Evolutionary conservation across 2,113 vertebrate genomes (phyloP).

Genomic region (Struthio camelus): DNA sequence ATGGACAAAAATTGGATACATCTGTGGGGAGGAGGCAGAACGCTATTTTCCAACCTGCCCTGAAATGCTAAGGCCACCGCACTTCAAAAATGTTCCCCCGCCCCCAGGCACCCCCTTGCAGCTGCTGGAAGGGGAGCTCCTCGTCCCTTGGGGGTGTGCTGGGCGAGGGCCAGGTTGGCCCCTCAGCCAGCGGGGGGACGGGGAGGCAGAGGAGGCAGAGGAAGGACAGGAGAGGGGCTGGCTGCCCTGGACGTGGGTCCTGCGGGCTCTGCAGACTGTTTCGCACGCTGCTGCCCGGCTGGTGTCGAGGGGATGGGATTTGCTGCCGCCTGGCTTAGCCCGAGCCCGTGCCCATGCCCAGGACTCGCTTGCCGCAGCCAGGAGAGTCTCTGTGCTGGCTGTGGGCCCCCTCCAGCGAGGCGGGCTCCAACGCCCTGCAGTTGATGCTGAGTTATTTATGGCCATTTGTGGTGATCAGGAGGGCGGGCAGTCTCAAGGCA

Average conservation of each 20-base stretch:
- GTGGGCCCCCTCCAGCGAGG: not conserved
- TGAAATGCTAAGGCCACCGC: not conserved
- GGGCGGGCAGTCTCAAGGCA: not conserved
- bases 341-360: not conserved
- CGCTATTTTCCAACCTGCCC: slow-evolving; percentile 46
- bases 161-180: fast-evolving
- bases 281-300: not conserved
- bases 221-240: not conserved
- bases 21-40: slow-evolving; percentile 59
- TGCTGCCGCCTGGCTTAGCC: not conserved
- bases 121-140: not conserved
- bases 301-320: not conserved
- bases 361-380: too few relatives aligned
- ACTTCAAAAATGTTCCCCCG: not conserved
- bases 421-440: not conserved
- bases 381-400: too few relatives aligned
- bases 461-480: not conserved
- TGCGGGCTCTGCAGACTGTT: not conserved
- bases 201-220: not conserved
- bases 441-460: not conserved
- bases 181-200: not conserved
- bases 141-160: not conserved
- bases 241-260: not conserved
- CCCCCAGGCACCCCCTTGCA: not conserved
- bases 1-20: slow-evolving; percentile 56